Evolutionary conservation across 1,140 invertebrate genomes (phyloP).

Genomic region (Acromyrmex charruanus): DNA sequence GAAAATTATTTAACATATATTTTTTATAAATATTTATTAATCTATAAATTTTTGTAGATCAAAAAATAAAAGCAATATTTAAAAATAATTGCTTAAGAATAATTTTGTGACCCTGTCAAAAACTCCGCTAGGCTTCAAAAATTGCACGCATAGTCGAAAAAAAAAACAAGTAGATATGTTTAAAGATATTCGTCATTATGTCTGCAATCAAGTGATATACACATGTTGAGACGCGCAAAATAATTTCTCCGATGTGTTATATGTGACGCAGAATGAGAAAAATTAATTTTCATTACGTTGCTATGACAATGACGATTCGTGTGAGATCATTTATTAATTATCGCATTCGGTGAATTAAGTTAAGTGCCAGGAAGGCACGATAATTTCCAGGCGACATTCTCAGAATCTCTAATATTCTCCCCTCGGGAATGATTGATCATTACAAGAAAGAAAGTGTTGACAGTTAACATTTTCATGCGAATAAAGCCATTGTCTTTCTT

Average conservation of each 20-base stretch:
- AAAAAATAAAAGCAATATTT: too few relatives aligned
- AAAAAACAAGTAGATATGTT: background rate
- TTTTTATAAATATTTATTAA: too few relatives aligned
- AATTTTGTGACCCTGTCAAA: background rate
- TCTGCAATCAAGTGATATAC: background rate
- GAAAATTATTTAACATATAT: too few relatives aligned
- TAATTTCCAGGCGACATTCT: constrained; percentile 53
- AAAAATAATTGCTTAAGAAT: too few relatives aligned
- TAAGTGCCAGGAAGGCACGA: background rate
- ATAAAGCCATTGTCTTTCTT: constrained; percentile 28
- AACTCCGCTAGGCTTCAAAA: background rate
- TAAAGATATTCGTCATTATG: background rate
- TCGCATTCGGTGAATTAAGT: constrained; percentile 41
- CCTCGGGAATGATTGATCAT: constrained; percentile 43
- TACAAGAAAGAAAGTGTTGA: constrained; percentile 32
- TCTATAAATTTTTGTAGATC: too few relatives aligned
- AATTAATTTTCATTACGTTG: constrained; percentile 52
- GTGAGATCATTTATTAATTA: constrained; percentile 52
- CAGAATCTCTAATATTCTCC: constrained; percentile 37
- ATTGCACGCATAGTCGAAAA: background rate
- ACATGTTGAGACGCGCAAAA: background rate
- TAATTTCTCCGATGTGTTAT: constrained; percentile 18
- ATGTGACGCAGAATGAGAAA: constrained; percentile 5
- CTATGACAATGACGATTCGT: constrained; percentile 28
- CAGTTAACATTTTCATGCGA: constrained; percentile 38